A percentile compares a stretch with the other conserved stretches of the same genome.
phyloP scores from a whole-genome alignment of 92 coral and sea anemone species.

The Palythoa heliodiscus region DNA sequence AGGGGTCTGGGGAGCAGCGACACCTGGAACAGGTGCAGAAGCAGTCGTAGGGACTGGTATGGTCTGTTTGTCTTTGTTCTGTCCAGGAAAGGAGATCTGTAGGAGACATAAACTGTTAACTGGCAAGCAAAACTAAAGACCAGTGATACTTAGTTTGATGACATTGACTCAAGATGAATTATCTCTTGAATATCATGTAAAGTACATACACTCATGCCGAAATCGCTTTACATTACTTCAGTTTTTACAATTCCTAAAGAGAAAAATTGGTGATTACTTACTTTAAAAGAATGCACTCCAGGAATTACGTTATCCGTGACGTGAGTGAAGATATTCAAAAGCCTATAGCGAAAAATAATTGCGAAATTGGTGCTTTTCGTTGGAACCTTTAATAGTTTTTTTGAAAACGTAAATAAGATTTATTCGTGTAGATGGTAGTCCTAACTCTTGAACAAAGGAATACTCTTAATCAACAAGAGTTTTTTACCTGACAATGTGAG shows the following conservation, averaged over 20 bases:
- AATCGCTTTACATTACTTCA: too few relatives aligned
- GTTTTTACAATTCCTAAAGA: too few relatives aligned
- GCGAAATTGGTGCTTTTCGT: too few relatives aligned
- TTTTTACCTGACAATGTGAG: conserved; percentile 80
- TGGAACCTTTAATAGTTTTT: too few relatives aligned
- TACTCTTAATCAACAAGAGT: not conserved
- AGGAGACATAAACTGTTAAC: not conserved
- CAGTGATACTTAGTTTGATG: too few relatives aligned
- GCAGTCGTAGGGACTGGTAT: conserved; percentile 60
- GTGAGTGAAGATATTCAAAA: conserved; percentile 85
- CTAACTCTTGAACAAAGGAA: too few relatives aligned
- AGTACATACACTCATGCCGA: too few relatives aligned
- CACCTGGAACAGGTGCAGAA: conserved; percentile 61
- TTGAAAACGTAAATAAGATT: too few relatives aligned
- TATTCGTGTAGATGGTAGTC: too few relatives aligned
- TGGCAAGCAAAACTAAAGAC: too few relatives aligned
- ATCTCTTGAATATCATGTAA: too few relatives aligned
- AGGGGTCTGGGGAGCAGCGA: conserved; percentile 75
- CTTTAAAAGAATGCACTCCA: conserved; percentile 89
- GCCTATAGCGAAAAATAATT: conserved; percentile 50
- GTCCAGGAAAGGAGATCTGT: conserved; percentile 89
- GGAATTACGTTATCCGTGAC: conserved; percentile 78
- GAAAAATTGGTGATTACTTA: conserved; percentile 27
- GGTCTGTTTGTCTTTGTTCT: conserved; percentile 80
- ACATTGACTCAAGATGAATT: too few relatives aligned